Percentiles rank a stretch among this genome's conserved stretches.
phyloP scores from a whole-genome alignment of 2,113 vertebrate genomes.

The Microtus pennsylvanicus region DNA sequence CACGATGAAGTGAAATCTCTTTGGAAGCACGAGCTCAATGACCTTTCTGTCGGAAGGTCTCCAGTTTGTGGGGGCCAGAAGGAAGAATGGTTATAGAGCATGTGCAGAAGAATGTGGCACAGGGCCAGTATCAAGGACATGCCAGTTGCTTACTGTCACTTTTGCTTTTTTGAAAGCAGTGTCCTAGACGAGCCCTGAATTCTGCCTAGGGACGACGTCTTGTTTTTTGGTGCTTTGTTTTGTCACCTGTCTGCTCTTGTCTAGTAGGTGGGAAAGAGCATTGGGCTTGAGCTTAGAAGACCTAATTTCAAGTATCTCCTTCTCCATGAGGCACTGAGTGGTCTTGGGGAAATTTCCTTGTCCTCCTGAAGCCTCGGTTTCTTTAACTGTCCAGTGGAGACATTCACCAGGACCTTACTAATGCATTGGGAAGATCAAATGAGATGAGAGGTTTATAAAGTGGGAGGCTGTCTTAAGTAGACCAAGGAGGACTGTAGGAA shows the following conservation, averaged over 20 bases:
- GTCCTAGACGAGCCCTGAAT: background rate
- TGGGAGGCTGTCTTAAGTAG: too few species aligned
- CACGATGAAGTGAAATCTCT: background rate
- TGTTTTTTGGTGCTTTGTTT: background rate
- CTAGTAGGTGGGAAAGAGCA: background rate
- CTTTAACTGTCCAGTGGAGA: background rate
- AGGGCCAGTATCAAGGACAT: background rate
- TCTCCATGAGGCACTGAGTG: background rate
- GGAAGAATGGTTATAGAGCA: background rate
- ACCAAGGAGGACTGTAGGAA: background rate
- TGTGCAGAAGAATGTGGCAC: background rate
- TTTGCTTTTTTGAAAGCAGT: background rate
- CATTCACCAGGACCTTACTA: background rate
- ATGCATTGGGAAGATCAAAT: background rate
- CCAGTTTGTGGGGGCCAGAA: background rate
- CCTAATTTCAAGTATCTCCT: background rate
- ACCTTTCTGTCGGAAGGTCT: background rate
- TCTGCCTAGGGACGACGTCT: background rate
- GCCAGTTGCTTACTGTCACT: background rate
- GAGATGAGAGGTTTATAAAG: background rate
- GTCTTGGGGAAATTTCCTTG: background rate
- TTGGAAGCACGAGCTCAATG: background rate
- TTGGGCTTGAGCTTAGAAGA: background rate
- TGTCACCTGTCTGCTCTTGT: background rate
- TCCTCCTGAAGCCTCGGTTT: background rate